Conservation (phyloP, 2,888 invertebrate species). For the Icerya purchasi region DNA sequence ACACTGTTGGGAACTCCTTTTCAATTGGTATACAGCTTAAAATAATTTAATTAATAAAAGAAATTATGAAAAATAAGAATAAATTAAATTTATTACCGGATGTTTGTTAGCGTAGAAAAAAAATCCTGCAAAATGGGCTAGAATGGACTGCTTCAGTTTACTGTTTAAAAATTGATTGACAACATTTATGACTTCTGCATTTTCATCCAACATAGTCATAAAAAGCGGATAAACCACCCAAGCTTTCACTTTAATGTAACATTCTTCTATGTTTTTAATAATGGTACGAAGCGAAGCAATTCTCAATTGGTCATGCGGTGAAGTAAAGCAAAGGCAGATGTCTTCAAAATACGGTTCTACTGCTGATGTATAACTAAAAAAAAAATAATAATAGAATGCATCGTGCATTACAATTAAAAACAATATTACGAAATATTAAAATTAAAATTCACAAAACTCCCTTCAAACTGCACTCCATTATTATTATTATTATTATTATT, state of each 20-base stretch:
- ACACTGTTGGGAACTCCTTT: no score
- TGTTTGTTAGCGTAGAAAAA: background rate
- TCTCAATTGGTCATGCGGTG: background rate
- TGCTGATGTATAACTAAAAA: background rate
- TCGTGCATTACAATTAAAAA: no score
- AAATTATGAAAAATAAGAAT: no score
- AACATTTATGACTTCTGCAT: background rate
- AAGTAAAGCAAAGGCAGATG: background rate
- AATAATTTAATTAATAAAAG: no score
- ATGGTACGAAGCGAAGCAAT: background rate
- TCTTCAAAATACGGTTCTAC: background rate
- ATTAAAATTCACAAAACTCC: no score
- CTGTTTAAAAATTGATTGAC: background rate
- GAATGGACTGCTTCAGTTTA: background rate
- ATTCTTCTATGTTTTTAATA: background rate
- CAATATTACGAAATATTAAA: no score
- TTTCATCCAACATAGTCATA: background rate
- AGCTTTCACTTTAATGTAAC: background rate
- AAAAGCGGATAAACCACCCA: background rate
- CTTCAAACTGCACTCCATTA: no score
- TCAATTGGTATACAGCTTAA: no score
- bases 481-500: no score
- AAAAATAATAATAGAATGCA: no score
- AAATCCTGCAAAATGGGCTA: background rate
- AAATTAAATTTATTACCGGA: no score